A percentile compares a stretch with the other conserved stretches of the same genome.
Evolutionary conservation across 2,113 vertebrate species (phyloP).

Genomic region (Hypocryptadius cinnamomeus): DNA sequence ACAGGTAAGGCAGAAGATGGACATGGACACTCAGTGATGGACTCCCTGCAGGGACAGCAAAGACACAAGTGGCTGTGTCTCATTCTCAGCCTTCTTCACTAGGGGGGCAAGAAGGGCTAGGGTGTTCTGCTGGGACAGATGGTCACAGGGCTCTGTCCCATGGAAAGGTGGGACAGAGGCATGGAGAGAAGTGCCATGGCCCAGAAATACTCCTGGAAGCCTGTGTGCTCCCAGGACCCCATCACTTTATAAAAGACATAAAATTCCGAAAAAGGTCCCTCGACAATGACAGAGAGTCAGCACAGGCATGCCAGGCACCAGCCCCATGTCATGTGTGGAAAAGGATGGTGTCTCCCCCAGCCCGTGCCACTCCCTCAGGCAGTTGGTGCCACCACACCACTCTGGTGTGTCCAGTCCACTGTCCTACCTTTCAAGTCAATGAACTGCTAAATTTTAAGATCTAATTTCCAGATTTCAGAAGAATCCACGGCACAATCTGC

Average conservation of each 20-base stretch:
- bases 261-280: neutral
- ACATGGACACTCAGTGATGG: neutral
- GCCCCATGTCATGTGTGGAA: neutral
- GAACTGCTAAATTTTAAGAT: neutral
- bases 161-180: accelerated
- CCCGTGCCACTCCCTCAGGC: accelerated
- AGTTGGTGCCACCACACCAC: accelerated
- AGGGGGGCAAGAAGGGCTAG: neutral
- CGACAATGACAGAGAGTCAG: neutral
- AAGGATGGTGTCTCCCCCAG: neutral
- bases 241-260: neutral
- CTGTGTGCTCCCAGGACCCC: neutral
- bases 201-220: neutral
- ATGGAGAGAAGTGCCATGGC: accelerated
- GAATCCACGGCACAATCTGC: neutral
- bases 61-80: neutral
- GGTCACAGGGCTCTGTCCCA: neutral
- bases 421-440: neutral
- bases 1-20: slow-evolving; percentile 3
- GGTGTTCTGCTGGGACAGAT: neutral
- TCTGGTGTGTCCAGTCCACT: neutral
- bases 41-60: neutral
- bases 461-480: neutral
- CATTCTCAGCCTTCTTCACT: neutral
- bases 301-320: neutral